Conservation (phyloP, 2,113 vertebrate species). For the Aspiorhynchus laticeps region DNA sequence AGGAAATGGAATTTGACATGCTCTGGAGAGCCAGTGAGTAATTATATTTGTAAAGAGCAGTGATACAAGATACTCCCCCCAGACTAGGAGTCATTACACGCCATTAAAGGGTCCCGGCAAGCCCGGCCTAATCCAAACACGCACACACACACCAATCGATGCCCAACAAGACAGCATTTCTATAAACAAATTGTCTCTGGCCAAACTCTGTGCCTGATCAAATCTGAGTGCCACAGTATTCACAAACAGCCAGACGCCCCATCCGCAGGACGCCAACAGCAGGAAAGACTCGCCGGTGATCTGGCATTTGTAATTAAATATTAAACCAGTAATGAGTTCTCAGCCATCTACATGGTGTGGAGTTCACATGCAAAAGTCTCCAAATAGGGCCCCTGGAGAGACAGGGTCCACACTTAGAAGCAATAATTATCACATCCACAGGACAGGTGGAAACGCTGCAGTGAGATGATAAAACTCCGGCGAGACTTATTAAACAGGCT, state of each 20-base stretch:
- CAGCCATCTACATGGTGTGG: slow-evolving; percentile 70
- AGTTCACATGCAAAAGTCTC: slow-evolving; percentile 72
- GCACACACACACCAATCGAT: slow-evolving; percentile 32
- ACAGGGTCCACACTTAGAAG: slow-evolving; percentile 70
- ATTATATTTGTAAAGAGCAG: slow-evolving; percentile 84
- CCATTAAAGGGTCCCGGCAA: slow-evolving; percentile 73
- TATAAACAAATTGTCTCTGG: slow-evolving; percentile 61
- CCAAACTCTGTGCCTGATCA: slow-evolving; percentile 18
- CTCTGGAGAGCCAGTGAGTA: slow-evolving; percentile 79
- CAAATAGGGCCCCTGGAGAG: slow-evolving; percentile 68
- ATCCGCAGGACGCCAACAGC: slow-evolving; percentile 41
- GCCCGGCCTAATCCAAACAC: slow-evolving; percentile 13
- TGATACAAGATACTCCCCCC: slow-evolving; percentile 79
- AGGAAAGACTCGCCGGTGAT: slow-evolving; percentile 47
- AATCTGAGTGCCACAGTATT: slow-evolving; percentile 35
- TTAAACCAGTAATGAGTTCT: slow-evolving; percentile 73
- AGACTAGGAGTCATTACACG: slow-evolving; percentile 78
- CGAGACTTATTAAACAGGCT: slow-evolving; percentile 57
- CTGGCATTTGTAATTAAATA: slow-evolving; percentile 71
- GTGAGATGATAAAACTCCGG: slow-evolving; percentile 61
- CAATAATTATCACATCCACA: slow-evolving; percentile 72
- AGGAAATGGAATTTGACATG: slow-evolving; percentile 77
- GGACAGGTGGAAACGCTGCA: slow-evolving; percentile 59
- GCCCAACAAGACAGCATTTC: slow-evolving; percentile 58
- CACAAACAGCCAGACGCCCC: slow-evolving; percentile 38